Conservation (phyloP, 2,113 vertebrate genomes). For the Dryoscopus gambensis region DNA sequence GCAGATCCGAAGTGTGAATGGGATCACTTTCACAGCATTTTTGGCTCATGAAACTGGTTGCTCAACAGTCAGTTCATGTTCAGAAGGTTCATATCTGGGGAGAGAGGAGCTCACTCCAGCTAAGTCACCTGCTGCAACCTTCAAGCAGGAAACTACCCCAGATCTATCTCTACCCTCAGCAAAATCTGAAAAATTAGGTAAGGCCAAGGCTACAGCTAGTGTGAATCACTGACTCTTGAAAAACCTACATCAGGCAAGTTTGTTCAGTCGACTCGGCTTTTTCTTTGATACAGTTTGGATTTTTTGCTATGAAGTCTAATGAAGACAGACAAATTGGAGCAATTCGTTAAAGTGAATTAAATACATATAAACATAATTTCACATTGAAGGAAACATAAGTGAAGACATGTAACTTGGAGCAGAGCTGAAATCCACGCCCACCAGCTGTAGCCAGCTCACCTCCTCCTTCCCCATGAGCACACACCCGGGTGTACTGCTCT, state of each 20-base stretch:
- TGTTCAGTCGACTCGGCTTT: neutral
- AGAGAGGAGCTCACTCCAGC: neutral
- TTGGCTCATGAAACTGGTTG: neutral
- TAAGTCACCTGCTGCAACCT: neutral
- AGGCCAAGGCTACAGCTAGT: neutral
- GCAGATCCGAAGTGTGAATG: neutral
- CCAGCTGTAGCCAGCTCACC: constrained; percentile 23
- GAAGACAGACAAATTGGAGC: neutral
- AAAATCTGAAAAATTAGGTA: neutral
- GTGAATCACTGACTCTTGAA: neutral
- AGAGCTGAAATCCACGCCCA: neutral
- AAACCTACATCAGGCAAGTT: neutral
- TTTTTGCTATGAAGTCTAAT: neutral
- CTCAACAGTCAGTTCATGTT: neutral
- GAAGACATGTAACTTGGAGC: neutral
- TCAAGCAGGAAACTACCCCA: neutral
- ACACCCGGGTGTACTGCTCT: neutral
- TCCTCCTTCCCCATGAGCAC: neutral
- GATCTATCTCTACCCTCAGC: neutral
- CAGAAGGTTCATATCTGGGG: neutral
- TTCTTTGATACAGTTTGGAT: neutral
- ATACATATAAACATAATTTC: constrained; percentile 7
- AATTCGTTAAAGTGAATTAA: neutral
- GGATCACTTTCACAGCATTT: neutral
- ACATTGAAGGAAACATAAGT: neutral